phyloP scores from a whole-genome alignment of 2,797 vertebrate genomes.

The Babyrousa celebensis region DNA sequence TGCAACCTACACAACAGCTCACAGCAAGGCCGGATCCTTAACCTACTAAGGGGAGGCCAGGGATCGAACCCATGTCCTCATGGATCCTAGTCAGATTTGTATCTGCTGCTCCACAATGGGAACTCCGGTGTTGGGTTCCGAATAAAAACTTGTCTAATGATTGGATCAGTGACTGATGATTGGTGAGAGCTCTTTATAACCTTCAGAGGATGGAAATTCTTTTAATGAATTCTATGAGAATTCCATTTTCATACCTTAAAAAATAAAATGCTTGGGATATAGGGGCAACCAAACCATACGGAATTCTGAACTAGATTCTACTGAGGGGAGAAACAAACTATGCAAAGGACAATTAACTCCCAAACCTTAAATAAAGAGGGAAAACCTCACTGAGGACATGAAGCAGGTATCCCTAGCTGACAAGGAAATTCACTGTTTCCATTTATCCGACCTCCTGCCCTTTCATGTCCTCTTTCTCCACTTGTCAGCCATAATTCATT shows the following conservation, averaged over 20 bases:
- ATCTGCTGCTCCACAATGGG: no score
- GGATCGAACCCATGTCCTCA: no score
- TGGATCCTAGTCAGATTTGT: no score
- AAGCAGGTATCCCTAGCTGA: neutral
- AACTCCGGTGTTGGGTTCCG: neutral
- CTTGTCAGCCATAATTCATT: neutral
- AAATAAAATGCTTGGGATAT: neutral
- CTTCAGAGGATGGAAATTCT: neutral
- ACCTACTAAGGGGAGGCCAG: no score
- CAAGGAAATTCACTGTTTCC: conserved; percentile 28
- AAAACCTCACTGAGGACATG: neutral
- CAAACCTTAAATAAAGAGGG: neutral
- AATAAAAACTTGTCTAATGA: neutral
- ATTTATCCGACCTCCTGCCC: conserved; percentile 65
- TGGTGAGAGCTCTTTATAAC: neutral
- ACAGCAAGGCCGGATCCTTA: no score
- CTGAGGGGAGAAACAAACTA: neutral
- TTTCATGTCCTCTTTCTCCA: neutral
- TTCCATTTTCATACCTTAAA: neutral
- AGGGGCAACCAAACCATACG: neutral
- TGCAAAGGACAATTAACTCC: neutral
- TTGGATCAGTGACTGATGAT: neutral
- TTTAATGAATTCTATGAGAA: neutral
- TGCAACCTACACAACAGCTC: no score
- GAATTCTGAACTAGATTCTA: neutral